Conservation (phyloP, 2,888 invertebrate species). For the Drosophila meridiana region DNA sequence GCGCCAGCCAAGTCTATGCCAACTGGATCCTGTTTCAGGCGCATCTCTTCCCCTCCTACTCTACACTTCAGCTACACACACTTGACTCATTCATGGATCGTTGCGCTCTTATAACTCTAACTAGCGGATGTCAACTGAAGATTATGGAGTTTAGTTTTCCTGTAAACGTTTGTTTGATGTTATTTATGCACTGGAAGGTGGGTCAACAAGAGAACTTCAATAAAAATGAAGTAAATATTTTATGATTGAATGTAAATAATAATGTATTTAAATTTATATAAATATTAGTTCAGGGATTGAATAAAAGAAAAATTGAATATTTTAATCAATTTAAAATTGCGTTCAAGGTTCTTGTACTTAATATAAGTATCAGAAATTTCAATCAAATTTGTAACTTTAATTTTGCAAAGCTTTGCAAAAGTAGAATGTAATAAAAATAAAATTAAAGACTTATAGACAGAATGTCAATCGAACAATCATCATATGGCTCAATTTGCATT, state of each 20-base stretch:
- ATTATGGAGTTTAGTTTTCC: conserved; percentile 28
- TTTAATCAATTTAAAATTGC: no score
- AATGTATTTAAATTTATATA: not conserved
- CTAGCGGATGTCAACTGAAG: conserved; percentile 42
- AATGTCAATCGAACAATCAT: not conserved
- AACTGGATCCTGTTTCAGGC: conserved; percentile 50
- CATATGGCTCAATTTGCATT: not conserved
- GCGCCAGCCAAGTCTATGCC: conserved; percentile 57
- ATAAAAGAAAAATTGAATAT: not conserved
- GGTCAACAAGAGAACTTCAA: not conserved
- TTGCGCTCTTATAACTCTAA: conserved; percentile 18
- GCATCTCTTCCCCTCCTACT: not conserved
- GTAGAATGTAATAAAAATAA: not conserved
- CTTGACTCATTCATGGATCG: conserved; percentile 69
- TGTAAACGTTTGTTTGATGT: conserved; percentile 6
- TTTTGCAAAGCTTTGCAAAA: not conserved
- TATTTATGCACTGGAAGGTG: not conserved
- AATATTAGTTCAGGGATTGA: not conserved
- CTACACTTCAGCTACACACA: conserved; percentile 23
- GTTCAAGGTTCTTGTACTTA: not conserved
- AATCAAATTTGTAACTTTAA: no score
- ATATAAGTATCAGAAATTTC: not conserved
- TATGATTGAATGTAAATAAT: not conserved
- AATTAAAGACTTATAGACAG: not conserved
- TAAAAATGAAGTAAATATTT: not conserved